Percentiles rank a stretch among this genome's conserved stretches.
Conservation (phyloP, 2,113 vertebrate species). For the Pseudorasbora parva region DNA sequence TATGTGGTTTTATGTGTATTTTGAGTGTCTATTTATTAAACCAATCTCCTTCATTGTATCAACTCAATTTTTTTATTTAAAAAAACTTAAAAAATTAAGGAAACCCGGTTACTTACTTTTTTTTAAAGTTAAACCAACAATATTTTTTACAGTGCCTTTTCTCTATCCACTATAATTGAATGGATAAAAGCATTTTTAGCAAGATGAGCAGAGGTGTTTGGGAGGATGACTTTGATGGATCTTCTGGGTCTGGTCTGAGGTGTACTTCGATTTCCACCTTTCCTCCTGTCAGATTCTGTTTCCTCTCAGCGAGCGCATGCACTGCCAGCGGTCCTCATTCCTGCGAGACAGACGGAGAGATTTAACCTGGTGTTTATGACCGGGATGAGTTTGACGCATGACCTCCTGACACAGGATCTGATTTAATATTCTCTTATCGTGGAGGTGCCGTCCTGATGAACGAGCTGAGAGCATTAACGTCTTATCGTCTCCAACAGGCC, state of each 20-base stretch:
- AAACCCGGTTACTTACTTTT: no score
- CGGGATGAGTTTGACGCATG: constrained; percentile 39
- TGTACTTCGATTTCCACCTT: constrained; percentile 12
- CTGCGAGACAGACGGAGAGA: constrained; percentile 40
- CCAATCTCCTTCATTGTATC: no score
- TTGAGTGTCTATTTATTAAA: no score
- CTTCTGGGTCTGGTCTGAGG: not conserved
- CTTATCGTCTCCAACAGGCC: constrained; percentile 21
- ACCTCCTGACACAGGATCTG: constrained; percentile 24
- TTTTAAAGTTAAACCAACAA: no score
- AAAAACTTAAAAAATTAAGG: no score
- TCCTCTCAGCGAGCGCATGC: constrained; percentile 38
- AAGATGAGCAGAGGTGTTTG: not conserved
- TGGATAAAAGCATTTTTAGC: not conserved
- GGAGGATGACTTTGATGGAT: not conserved
- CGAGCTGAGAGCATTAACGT: constrained; percentile 36
- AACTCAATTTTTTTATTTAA: no score
- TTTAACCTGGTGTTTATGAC: constrained; percentile 32
- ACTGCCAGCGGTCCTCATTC: constrained; percentile 67
- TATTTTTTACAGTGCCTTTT: no score
- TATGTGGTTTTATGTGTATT: no score
- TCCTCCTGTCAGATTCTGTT: constrained; percentile 15
- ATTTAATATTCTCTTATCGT: constrained; percentile 45
- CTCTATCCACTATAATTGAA: not conserved
- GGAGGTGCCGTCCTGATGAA: constrained; percentile 35